These are phyloP conservation scores for Sternarchorhynchus goeldii DNA, from an alignment of 2,797 vertebrate genomes.

Conservation along the genomic window DNA sequence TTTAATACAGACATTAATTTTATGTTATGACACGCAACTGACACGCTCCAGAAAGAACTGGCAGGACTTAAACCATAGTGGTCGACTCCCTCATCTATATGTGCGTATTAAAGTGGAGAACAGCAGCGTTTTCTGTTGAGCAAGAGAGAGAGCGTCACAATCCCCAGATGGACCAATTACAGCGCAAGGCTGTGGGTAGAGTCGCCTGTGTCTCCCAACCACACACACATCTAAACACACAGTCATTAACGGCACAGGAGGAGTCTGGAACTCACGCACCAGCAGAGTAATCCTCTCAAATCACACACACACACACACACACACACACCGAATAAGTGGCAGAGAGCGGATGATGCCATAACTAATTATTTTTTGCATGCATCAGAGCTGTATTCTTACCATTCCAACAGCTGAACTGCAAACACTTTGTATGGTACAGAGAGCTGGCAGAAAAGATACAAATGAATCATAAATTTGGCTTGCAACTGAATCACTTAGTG, in stretches of 20 bases:
- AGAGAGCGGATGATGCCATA: too few species aligned
- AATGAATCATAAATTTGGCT: too few species aligned
- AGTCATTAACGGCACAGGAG: slow-evolving; percentile 33
- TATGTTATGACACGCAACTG: too few species aligned
- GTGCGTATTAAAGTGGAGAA: not conserved
- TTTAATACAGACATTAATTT: too few species aligned
- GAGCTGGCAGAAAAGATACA: too few species aligned
- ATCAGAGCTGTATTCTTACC: too few species aligned
- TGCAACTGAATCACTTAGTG: too few species aligned
- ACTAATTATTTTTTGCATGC: too few species aligned
- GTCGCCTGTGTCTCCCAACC: slow-evolving; percentile 22
- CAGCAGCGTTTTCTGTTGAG: not conserved
- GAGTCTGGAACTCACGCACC: not conserved
- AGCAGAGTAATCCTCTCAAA: not conserved
- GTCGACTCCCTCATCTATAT: not conserved
- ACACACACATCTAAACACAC: slow-evolving; percentile 23
- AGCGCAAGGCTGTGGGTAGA: slow-evolving; percentile 18
- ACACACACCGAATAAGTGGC: slow-evolving; percentile 1
- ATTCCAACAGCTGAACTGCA: too few species aligned
- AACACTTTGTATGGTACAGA: too few species aligned
- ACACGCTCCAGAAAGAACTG: too few species aligned
- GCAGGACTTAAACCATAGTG: too few species aligned
- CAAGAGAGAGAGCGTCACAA: not conserved
- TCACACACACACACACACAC: slow-evolving; percentile 1
- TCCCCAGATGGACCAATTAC: slow-evolving; percentile 33